Percentiles rank a stretch among this genome's conserved stretches.
Conservation (phyloP, 2,113 vertebrate species). For the Lasiurus borealis region DNA sequence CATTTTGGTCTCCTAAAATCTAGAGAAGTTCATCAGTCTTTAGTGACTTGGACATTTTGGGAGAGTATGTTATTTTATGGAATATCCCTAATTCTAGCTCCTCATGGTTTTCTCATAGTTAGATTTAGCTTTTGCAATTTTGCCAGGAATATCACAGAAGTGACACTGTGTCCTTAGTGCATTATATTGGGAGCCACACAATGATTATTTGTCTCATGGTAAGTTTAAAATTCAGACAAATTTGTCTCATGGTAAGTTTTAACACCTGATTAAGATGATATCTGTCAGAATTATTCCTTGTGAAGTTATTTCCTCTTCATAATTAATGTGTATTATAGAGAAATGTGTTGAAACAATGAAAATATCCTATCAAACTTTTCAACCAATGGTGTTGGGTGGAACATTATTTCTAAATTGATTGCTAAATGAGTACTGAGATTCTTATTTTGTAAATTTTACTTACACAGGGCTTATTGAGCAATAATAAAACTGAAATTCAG, state of each 20-base stretch:
- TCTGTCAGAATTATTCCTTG: neutral
- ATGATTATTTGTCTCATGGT: neutral
- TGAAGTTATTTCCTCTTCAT: neutral
- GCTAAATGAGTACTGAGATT: neutral
- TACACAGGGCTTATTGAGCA: neutral
- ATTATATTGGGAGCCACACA: neutral
- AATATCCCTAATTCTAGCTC: neutral
- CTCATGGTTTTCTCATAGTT: neutral
- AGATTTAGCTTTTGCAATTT: neutral
- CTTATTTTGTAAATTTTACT: slow-evolving; percentile 9
- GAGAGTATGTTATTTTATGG: neutral
- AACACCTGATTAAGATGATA: neutral
- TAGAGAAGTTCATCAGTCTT: neutral
- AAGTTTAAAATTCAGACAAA: neutral
- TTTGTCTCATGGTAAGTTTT: neutral
- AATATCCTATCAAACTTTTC: neutral
- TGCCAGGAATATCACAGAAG: neutral
- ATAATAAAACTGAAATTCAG: neutral
- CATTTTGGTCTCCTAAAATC: neutral
- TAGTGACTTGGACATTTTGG: neutral
- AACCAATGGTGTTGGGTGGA: neutral
- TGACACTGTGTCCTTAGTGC: neutral
- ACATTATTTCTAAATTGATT: neutral
- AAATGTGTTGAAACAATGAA: neutral
- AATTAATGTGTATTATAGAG: neutral